These are phyloP conservation scores for Pantherophis guttatus DNA, from an alignment of 2,113 vertebrate species.

Conservation along the genomic window DNA sequence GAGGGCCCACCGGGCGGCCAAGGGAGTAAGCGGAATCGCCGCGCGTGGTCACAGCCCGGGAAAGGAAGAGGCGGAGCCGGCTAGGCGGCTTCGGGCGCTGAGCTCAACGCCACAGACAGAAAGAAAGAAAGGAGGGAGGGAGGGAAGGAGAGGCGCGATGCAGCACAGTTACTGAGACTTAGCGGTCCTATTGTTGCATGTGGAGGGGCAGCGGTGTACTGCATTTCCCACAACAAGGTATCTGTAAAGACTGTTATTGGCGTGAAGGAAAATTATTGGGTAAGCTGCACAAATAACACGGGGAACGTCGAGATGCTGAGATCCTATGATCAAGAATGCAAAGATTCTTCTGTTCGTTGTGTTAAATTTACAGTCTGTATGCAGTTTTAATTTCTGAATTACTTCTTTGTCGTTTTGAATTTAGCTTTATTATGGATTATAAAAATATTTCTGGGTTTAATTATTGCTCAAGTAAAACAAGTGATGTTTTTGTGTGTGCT, in stretches of 20 bases:
- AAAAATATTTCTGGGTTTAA: not conserved
- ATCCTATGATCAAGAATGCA: not conserved
- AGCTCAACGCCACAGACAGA: not conserved
- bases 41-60: constrained; percentile 52
- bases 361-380: not conserved
- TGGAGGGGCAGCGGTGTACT: not conserved
- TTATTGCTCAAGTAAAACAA: not conserved
- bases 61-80: constrained; percentile 34
- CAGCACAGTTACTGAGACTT: not conserved
- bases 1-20: constrained; percentile 48
- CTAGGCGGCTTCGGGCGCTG: not conserved
- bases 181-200: not conserved
- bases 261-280: not conserved
- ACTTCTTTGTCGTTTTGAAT: not conserved
- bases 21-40: constrained; percentile 55
- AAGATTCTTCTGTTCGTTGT: not conserved
- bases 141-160: not conserved
- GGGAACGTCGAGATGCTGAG: not conserved
- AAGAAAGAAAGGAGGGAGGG: too few species aligned
- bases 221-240: not conserved
- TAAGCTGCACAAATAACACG: not conserved
- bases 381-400: not conserved
- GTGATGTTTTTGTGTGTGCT: not conserved
- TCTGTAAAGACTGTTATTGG: too few species aligned
- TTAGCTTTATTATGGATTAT: not conserved